Evolutionary conservation across 92 coral and sea anemone species (phyloP), one percentile per base, ranked within the genome.

Genomic region (Plumapathes pennacea): DNA sequence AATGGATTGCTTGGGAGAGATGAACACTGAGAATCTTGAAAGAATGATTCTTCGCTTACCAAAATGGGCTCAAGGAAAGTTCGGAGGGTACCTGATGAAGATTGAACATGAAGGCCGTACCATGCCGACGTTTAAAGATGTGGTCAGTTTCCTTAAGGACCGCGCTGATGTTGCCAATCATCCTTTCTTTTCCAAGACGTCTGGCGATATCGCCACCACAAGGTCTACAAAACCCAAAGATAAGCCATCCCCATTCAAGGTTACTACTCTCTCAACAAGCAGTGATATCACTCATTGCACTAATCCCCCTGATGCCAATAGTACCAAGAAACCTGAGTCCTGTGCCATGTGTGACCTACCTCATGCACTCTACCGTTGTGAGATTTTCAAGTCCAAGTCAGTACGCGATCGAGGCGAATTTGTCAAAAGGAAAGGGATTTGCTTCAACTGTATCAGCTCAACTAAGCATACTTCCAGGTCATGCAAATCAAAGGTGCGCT

Each of bases 91-190:
- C 47, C 19, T 74, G 40, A 60, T 51, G 57, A 72, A 57, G 12
- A 62, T 56, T 18, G 88, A 81, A 46, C 60, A 60, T 9, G 38
- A 60, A 43, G 89, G 89, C 17, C 52, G 51, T 18, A 28, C 55
- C 13, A 67, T 67, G 82, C 74, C 82, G 0, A 51, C 65, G 19
- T 82, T 82, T 25, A 57, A 68, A 23, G 68, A 82, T 51, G 55
- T 62, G 12, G 83, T 75, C 12, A 60, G 57, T 10, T 81, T 81
- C 62, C 63, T 81, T 32, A 68, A 57, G 25, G 77, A 67, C 43
- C 57, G 74, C 20, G 88, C 88, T 10, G 71, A 74, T 38, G 74
- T 74, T 21, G 82, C 74, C 17, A 82, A 82, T 43, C 89, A 82
- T 25, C 78, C 78, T 0, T 76, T 82, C 65, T 76, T 76, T 49